Conservation (phyloP, 2,888 invertebrate genomes). For the Eupsilia transversa region DNA sequence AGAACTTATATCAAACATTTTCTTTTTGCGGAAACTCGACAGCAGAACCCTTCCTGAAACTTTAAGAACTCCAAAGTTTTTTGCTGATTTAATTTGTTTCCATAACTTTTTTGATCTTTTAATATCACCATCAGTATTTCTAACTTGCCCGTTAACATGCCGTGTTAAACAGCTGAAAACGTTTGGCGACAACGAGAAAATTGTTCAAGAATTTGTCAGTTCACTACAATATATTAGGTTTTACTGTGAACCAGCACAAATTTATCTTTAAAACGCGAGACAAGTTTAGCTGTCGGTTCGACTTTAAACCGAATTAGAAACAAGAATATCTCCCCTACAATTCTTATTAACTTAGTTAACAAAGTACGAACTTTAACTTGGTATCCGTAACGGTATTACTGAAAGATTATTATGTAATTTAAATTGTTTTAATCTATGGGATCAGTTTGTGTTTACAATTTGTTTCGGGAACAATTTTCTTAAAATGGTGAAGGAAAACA, state of each 20-base stretch:
- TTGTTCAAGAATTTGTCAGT: slow-evolving; percentile 36
- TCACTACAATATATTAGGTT: slow-evolving; percentile 48
- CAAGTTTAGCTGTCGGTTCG: slow-evolving; percentile 44
- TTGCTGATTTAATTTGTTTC: slow-evolving; percentile 25
- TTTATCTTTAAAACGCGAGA: slow-evolving; percentile 48
- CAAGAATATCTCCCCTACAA: slow-evolving; percentile 34
- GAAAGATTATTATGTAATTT: slow-evolving; percentile 19
- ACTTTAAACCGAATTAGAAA: slow-evolving; percentile 45
- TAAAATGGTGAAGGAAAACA: not conserved
- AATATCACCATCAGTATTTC: not conserved
- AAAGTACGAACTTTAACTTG: slow-evolving; percentile 26
- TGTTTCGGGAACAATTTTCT: not conserved
- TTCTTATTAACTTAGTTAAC: slow-evolving; percentile 48
- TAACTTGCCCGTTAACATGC: not conserved
- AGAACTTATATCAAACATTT: slow-evolving; percentile 7
- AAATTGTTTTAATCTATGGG: slow-evolving; percentile 22
- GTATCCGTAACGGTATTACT: slow-evolving; percentile 11
- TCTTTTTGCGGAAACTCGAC: not conserved
- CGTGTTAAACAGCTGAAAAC: slow-evolving; percentile 17
- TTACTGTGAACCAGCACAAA: slow-evolving; percentile 39
- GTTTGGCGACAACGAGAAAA: slow-evolving; percentile 9
- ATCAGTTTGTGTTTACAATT: slow-evolving; percentile 4
- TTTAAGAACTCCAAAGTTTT: slow-evolving; percentile 14
- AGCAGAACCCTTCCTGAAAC: not conserved
- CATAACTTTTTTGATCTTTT: not conserved